These are phyloP conservation scores for Tortrix viridana DNA, from an alignment of 2,888 invertebrate genomes.

Conservation along the genomic window DNA sequence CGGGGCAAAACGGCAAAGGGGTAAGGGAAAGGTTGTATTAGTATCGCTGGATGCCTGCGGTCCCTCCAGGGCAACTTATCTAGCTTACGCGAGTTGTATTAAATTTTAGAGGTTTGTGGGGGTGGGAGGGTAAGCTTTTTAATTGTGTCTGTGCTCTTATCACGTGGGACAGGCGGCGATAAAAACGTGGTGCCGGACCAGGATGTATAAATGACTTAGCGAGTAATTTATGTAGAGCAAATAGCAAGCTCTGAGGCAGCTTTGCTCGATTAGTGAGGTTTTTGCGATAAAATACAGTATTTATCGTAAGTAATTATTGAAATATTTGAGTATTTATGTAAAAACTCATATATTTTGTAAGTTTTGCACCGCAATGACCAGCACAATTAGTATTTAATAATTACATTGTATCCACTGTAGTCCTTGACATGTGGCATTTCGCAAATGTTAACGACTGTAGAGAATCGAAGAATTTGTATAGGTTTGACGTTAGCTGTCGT, in stretches of 20 bases:
- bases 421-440: too few species aligned
- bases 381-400: too few species aligned
- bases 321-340: too few species aligned
- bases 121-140: constrained; percentile 35
- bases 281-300: not conserved
- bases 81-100: constrained; percentile 37
- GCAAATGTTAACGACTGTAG: too few species aligned
- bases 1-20: constrained; percentile 42
- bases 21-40: constrained; percentile 22
- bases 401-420: too few species aligned
- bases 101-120: constrained; percentile 36
- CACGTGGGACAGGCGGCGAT: constrained; percentile 27
- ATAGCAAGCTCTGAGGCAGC: not conserved
- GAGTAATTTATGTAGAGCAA: not conserved
- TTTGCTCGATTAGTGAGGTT: not conserved
- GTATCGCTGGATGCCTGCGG: constrained; percentile 17
- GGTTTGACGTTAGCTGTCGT: too few species aligned
- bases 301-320: too few species aligned
- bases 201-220: constrained; percentile 4
- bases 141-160: constrained; percentile 34
- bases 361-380: too few species aligned
- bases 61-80: constrained; percentile 38
- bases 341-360: too few species aligned
- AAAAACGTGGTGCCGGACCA: constrained; percentile 17
- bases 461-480: too few species aligned